These are phyloP conservation scores for Pseudomyrmex dendroicus DNA, from an alignment of 1,140 invertebrate genomes.

Conservation along the genomic window DNA sequence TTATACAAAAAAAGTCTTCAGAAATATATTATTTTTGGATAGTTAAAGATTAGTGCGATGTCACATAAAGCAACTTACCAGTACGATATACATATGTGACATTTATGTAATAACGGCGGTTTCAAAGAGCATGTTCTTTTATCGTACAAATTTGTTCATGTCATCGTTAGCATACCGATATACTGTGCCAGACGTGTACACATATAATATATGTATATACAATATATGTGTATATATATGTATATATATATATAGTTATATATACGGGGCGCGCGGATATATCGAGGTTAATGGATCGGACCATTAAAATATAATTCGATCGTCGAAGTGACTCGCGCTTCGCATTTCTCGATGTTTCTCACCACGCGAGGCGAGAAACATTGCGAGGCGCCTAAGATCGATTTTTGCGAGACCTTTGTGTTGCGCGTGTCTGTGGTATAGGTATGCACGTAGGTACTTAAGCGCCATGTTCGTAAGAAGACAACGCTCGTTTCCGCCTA, in stretches of 20 bases:
- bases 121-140: background rate
- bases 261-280: background rate
- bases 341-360: conserved; percentile 24
- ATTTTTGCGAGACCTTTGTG: too few relatives aligned
- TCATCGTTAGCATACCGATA: conserved; percentile 24
- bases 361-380: conserved; percentile 13
- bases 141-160: conserved; percentile 18
- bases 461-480: conserved; percentile 4
- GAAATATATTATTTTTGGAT: background rate
- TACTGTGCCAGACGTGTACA: background rate
- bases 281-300: conserved; percentile 9
- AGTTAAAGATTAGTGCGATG: background rate
- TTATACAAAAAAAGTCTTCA: background rate
- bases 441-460: too few relatives aligned
- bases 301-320: conserved; percentile 29
- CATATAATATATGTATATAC: too few relatives aligned
- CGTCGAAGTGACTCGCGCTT: background rate
- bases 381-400: background rate
- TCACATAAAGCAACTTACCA: background rate
- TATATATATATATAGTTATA: too few relatives aligned
- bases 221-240: too few relatives aligned
- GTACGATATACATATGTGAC: background rate
- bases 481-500: background rate
- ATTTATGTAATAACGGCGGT: background rate
- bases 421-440: too few relatives aligned